A percentile compares a stretch with the other conserved stretches of the same genome.
Evolutionary conservation across 2,797 vertebrate species (phyloP).

Genomic region (Clamator glandarius): DNA sequence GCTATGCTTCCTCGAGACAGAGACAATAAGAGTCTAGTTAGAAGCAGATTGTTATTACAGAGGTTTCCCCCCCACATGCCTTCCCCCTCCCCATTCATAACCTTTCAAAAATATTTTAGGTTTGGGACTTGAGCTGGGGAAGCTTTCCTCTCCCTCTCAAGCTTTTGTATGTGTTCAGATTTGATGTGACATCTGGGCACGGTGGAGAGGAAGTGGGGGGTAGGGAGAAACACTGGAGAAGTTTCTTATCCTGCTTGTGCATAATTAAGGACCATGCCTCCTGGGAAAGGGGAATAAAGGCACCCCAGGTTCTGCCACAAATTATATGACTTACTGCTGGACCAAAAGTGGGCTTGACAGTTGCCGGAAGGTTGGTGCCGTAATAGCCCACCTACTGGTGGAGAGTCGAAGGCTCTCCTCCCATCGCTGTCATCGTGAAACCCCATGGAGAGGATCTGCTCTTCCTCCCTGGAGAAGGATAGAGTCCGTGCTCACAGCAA

Average conservation of each 20-base stretch:
- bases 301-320: conserved; percentile 68
- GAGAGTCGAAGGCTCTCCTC: conserved; percentile 29
- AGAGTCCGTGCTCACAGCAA: background rate
- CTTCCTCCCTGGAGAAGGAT: background rate
- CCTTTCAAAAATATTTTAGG: conserved; percentile 55
- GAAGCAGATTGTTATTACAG: background rate
- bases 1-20: background rate
- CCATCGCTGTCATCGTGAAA: background rate
- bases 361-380: conserved; percentile 66
- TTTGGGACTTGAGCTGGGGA: conserved; percentile 50
- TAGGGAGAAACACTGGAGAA: conserved; percentile 38
- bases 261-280: conserved; percentile 70
- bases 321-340: conserved; percentile 77
- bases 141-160: conserved; percentile 46
- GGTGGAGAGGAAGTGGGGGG: conserved; percentile 55
- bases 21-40: background rate
- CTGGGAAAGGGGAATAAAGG: conserved; percentile 73
- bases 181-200: conserved; percentile 67
- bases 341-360: conserved; percentile 78
- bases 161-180: conserved; percentile 65
- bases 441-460: background rate
- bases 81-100: background rate
- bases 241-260: conserved; percentile 55
- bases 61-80: background rate
- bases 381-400: conserved; percentile 66